Evolutionary conservation across 2,113 vertebrate genomes (phyloP), one percentile per base, ranked within the genome.

Genomic region (Ancistrus triradiatus): DNA sequence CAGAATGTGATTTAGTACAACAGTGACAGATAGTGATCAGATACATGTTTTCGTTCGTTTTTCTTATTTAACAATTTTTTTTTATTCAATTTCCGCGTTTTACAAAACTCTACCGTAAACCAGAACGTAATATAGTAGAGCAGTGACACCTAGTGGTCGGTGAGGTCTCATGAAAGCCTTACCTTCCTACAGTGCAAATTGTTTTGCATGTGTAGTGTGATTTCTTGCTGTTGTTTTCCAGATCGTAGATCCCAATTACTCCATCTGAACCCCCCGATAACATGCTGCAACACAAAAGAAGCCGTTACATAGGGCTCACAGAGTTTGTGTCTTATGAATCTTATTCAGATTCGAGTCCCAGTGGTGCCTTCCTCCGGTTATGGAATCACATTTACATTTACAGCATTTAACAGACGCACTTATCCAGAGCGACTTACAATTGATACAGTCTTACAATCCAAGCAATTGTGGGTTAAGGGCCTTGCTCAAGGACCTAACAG

Each of bases 221-320:
- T 47, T 90, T 90, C 77, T 82, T 86, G 77, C 76, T 92, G 78
- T 78, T 82, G 84, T 98, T 98, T 78, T 94, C 93, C 79, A 99
- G 89, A 80, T 99, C 96, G 73, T 97, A 95, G 80, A 99, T 78
- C 56, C 88, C 93, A 62, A 99, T 90, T 53, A 96, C 87, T 37
- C 95, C 95, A 81, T 99, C 95, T 18, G 93, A 91, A 37, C 92
- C 94, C 47, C 94, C 95, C 28, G 96, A 97, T 63, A 99, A 82
- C 95, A 99, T 98, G n/a, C 27, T 71, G 22, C 69, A 49, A n/a
- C n/a, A n/a, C n/a, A n/a, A n/a, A n/a, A 38, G 38, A 22, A 14
- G 10, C 0, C 1, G n/a, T 24, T 27, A 40, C 1, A 25, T 4
- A 2, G 25, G 13, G 47, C 6, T 27, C 10, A 28, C 0, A n/a